These are phyloP conservation scores for Siphlonurus alternatus DNA, from an alignment of 2,888 invertebrate species.

Conservation along the genomic window DNA sequence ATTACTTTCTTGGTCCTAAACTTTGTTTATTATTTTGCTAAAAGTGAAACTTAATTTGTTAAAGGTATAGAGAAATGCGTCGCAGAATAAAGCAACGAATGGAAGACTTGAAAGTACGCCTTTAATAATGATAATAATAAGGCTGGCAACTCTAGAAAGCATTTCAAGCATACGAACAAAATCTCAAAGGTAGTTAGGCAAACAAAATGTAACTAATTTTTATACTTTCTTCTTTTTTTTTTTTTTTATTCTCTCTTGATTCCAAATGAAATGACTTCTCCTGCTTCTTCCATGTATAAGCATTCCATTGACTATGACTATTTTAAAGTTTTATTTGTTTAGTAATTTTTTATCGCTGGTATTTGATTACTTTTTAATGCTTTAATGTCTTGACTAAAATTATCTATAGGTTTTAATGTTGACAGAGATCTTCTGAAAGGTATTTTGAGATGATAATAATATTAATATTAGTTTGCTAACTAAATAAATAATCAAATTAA, in stretches of 20 bases:
- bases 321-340: background rate
- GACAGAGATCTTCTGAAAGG: no score
- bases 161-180: background rate
- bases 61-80: slow-evolving; percentile 42
- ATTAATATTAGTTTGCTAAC: no score
- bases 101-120: slow-evolving; percentile 50
- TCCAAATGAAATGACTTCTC: background rate
- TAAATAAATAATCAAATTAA: no score
- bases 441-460: no score
- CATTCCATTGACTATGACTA: background rate
- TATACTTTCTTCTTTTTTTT: background rate
- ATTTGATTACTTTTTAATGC: no score
- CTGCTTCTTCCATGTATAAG: background rate
- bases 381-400: no score
- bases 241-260: background rate
- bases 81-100: slow-evolving; percentile 45
- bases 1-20: background rate
- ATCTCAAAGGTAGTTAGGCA: background rate
- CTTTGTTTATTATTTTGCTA: background rate
- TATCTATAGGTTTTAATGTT: no score
- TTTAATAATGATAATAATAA: slow-evolving; percentile 22
- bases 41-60: slow-evolving; percentile 14
- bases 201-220: background rate
- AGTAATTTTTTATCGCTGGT: no score
- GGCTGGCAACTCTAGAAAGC: background rate